Conservation (phyloP, 2,797 vertebrate genomes). For the Nannoperca obscura region DNA sequence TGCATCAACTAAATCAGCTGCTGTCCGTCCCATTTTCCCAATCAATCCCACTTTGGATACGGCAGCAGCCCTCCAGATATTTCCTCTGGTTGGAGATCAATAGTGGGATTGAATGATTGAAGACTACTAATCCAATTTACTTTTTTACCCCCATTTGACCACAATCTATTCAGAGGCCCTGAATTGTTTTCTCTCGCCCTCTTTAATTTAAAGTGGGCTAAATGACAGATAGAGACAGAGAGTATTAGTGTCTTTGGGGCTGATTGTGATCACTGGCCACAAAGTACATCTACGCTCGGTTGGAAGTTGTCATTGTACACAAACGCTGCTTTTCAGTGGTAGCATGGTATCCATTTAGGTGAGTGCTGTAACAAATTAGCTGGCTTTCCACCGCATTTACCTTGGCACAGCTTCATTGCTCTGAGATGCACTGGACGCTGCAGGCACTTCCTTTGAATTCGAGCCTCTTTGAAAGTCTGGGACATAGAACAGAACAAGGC, state of each 20-base stretch:
- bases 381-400: conserved; percentile 56
- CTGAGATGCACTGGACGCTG: conserved; percentile 35
- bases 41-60: conserved; percentile 74
- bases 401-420: conserved; percentile 40
- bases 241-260: conserved; percentile 58
- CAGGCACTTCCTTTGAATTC: conserved; percentile 46
- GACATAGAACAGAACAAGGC: conserved; percentile 35
- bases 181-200: conserved; percentile 64
- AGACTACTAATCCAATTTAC: conserved; percentile 77
- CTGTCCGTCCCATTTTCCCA: conserved; percentile 59
- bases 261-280: conserved; percentile 67
- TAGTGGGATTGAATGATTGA: conserved; percentile 78
- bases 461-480: conserved; percentile 45
- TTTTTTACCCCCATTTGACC: conserved; percentile 52
- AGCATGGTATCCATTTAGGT: conserved; percentile 57
- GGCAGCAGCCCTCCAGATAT: conserved; percentile 67
- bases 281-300: conserved; percentile 49
- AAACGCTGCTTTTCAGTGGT: conserved; percentile 34
- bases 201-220: conserved; percentile 65
- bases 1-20: conserved; percentile 59
- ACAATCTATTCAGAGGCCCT: conserved; percentile 47
- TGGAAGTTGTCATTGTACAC: conserved; percentile 61
- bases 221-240: conserved; percentile 61
- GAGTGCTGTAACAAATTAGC: conserved; percentile 65
- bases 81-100: conserved; percentile 69